Base-by-base conservation (phyloP, 23 tunicate species). In the Ascidia mentula region DNA sequence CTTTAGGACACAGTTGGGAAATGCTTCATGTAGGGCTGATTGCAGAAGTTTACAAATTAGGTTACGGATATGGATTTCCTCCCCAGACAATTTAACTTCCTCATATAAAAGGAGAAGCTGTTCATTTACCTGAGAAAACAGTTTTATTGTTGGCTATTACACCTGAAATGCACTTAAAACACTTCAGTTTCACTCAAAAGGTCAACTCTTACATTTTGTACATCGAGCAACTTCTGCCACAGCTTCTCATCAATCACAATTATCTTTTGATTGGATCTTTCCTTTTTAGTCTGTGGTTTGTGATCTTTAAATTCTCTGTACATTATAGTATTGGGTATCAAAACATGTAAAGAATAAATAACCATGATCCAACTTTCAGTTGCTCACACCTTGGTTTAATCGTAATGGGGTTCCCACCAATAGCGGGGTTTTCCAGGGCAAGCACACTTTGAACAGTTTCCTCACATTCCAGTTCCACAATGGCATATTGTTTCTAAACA, bases 401-500 rank as follows among this genome's bases (percentile, higher is more conserved):
- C 26, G 60, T 61, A 13, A 92, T 81, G 18, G 37, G 20, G 15
- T 39, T 80, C 35, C 88, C 88, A 36, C 39, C 30, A 1, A 92
- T 73, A 4, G 6, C 3, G 60, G 87, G 92, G 32, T 87, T 73
- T 45, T 82, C 78, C 0, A 33, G 39, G 20, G 60, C 70, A 0
- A 87, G 59, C 6, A 79, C 69, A n/a, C 65, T 82, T 6, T 73
- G 20, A 22, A 74, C 90, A 0, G 72, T 73, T 5, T 38, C 74
- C 17, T 31, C 38, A 45, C 84, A 65, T 69, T 79, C 88, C 40
- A 92, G 37, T 70, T 92, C 88, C 9, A 92, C 82, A 31, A 92
- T 87, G 18, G 97, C 97, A 79, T 82, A 92, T 18, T 74, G 79
- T 34, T 79, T 77, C 89, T 90, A 40, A 34, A 87, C n/a, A n/a